Evolutionary conservation across 2,113 vertebrate genomes (phyloP).

Genomic region (Nanorana parkeri): DNA sequence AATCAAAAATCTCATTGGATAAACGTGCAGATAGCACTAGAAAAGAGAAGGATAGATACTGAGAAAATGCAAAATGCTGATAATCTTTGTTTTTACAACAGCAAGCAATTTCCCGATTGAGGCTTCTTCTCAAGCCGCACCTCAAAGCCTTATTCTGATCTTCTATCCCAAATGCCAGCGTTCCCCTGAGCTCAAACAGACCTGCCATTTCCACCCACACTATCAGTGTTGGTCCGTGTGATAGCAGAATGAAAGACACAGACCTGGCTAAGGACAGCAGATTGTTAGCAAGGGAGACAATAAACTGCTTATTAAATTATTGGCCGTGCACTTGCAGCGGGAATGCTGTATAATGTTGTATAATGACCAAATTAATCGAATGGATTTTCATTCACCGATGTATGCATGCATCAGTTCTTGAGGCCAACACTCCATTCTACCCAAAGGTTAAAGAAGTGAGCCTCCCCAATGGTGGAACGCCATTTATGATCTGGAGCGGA

Average conservation of each 20-base stretch:
- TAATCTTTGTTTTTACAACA: too few species aligned
- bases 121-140: too few species aligned
- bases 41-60: too few species aligned
- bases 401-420: neutral
- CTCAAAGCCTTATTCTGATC: neutral
- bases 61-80: too few species aligned
- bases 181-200: constrained; percentile 8
- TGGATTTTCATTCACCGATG: constrained; percentile 2
- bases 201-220: constrained; percentile 3
- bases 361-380: constrained; percentile 35
- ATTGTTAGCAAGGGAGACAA: constrained; percentile 43
- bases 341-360: constrained; percentile 46
- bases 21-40: too few species aligned
- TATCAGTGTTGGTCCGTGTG: constrained; percentile 3
- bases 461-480: too few species aligned
- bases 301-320: constrained; percentile 50
- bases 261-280: constrained; percentile 32
- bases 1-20: too few species aligned
- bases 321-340: neutral
- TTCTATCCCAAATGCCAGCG: constrained; percentile 9
- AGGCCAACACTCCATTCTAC: neutral
- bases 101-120: too few species aligned
- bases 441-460: too few species aligned
- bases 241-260: constrained; percentile 43
- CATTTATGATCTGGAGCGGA: too few species aligned